A percentile compares a stretch with the other conserved stretches of the same genome.
These are phyloP conservation scores for Syrphus vitripennis DNA, from an alignment of 2,888 invertebrate species.

Conservation along the genomic window DNA sequence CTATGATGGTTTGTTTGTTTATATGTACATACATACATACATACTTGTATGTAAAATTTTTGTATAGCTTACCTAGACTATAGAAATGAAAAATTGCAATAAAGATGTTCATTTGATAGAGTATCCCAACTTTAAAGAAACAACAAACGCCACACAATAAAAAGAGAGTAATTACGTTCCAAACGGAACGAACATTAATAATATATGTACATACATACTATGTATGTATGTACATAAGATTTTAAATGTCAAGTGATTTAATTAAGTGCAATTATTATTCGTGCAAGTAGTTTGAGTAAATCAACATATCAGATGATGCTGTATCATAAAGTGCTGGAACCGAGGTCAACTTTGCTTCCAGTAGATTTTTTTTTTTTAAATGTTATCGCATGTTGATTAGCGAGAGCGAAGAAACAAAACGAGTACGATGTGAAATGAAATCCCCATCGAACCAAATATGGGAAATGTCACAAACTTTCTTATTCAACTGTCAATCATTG, in stretches of 20 bases:
- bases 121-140: background rate
- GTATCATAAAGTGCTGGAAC: conserved; percentile 66
- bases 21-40: background rate
- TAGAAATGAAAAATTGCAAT: conserved; percentile 32
- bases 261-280: conserved; percentile 54
- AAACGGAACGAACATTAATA: too few species aligned
- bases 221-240: too few species aligned
- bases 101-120: background rate
- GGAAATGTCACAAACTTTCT: conserved; percentile 70
- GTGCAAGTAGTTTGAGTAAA: conserved; percentile 29
- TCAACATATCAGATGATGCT: conserved; percentile 60
- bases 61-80: conserved; percentile 6
- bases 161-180: background rate
- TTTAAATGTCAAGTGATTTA: conserved; percentile 64
- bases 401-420: background rate
- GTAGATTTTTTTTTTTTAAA: conserved; percentile 16
- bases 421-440: conserved; percentile 14
- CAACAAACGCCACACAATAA: background rate
- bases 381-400: conserved; percentile 20
- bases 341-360: conserved; percentile 9
- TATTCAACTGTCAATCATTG: conserved; percentile 71
- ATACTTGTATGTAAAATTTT: too few species aligned
- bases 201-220: too few species aligned
- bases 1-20: conserved; percentile 48
- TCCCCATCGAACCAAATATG: conserved; percentile 59